These are phyloP conservation scores for Ectemnius continuus DNA, from an alignment of 2,888 invertebrate species.

Conservation along the genomic window DNA sequence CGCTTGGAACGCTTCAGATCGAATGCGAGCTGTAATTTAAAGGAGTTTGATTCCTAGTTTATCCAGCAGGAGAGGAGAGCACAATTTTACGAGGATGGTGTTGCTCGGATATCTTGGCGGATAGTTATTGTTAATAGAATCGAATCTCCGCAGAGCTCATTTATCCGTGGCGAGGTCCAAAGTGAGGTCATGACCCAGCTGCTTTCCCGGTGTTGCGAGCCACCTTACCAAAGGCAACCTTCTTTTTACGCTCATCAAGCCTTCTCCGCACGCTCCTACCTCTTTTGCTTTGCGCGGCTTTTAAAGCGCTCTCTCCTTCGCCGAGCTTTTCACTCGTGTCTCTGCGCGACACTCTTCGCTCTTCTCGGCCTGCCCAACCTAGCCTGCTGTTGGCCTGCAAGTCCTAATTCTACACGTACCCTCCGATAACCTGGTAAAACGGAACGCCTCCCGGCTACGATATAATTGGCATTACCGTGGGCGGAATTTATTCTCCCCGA, in stretches of 20 bases:
- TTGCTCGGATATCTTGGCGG: slow-evolving; percentile 8
- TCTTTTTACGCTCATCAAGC: slow-evolving; percentile 44
- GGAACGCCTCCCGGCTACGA: slow-evolving; percentile 8
- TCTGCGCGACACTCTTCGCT: neutral
- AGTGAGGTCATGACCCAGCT: slow-evolving; percentile 32
- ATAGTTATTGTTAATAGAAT: slow-evolving; percentile 47
- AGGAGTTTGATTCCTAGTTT: slow-evolving; percentile 9
- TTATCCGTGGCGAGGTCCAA: slow-evolving; percentile 18
- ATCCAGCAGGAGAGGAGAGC: slow-evolving; percentile 21
- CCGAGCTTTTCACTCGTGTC: slow-evolving; percentile 10
- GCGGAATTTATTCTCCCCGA: neutral
- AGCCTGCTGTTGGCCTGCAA: slow-evolving; percentile 25
- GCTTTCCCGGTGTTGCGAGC: slow-evolving; percentile 18
- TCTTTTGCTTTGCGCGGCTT: slow-evolving; percentile 32
- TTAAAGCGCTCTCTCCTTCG: slow-evolving; percentile 22
- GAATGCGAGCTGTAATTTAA: too few relatives aligned
- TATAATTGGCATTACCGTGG: neutral
- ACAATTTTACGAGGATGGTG: slow-evolving; percentile 12
- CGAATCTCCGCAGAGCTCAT: slow-evolving; percentile 29
- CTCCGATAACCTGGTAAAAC: slow-evolving; percentile 30
- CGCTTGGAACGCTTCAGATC: too few relatives aligned
- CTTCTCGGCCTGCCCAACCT: neutral
- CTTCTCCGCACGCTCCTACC: slow-evolving; percentile 27
- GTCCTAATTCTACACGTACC: slow-evolving; percentile 33
- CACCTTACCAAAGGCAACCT: slow-evolving; percentile 26